Evolutionary conservation across 2,888 invertebrate species (phyloP).

Genomic region (Sipha maydis): DNA sequence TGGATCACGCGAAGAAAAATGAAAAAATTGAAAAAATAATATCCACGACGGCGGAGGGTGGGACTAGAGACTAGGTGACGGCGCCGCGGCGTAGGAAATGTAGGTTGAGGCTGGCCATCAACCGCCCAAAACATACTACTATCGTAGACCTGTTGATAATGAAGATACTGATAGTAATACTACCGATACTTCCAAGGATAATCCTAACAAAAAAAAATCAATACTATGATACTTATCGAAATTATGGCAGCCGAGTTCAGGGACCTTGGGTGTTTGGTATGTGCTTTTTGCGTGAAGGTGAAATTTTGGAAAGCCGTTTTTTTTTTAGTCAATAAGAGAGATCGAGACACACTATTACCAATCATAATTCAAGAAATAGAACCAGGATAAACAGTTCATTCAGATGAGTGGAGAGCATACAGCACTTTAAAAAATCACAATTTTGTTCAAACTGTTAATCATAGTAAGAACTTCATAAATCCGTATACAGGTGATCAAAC

Average conservation of each 20-base stretch:
- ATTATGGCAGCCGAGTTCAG: neutral
- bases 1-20: too few species aligned
- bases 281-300: neutral
- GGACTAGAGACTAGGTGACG: too few species aligned
- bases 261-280: neutral
- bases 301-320: neutral
- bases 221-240: neutral
- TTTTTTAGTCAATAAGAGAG: neutral
- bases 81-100: too few species aligned
- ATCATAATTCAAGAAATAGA: constrained; percentile 9
- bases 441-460: neutral
- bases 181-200: constrained; percentile 1
- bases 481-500: constrained; percentile 19
- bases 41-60: too few species aligned
- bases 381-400: neutral
- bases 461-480: neutral
- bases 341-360: neutral
- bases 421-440: neutral
- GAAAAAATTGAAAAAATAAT: too few species aligned
- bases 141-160: too few species aligned
- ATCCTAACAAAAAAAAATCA: neutral
- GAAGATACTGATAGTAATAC: neutral
- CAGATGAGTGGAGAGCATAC: constrained; percentile 14
- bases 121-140: too few species aligned
- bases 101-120: too few species aligned